Base-by-base conservation (phyloP, 2,888 invertebrate species). In the Taphrorychus bicolor region DNA sequence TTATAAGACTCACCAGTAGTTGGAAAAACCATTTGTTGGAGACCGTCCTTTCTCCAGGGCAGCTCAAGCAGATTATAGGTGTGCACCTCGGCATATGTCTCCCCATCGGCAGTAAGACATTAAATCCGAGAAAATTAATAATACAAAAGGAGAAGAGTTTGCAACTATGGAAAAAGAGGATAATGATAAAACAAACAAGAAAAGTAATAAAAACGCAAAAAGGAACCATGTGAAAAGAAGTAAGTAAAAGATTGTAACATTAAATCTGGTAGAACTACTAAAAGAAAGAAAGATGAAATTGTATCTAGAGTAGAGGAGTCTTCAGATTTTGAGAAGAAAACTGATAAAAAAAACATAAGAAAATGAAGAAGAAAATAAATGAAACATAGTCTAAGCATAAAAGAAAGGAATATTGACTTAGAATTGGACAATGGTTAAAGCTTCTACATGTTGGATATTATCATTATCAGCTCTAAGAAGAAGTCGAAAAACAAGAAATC, bases 71-170 rank as follows among this genome's bases (percentile, higher is more conserved):
- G 88, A 77, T 86, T 87, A 3, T 88, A 85, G 16, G 87, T 89
- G 63, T 89, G 88, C 1, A 87, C 84, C 75, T 93, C 92, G 0
- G 95, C 93, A 77, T 88, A 89, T 0, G 95, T 94, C 78, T 90
- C 90, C 7, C 93, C 91, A 19, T 87, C 86, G 1, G 87, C 85
- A 0, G 88, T 87, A 87, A 92, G 88, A 78, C 92, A 92, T 77
- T 95, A 96, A 45, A 45, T 16, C 45, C 7, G 14, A 14, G 2
- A 16, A 45, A 16, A 16, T 11, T 17, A 45, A 16, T 45, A 16
- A 16, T 32, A 11, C 7, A 7, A 11, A 32, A 9, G 11, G 32
- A 3, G 32, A 32, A 32, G 32, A 11, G 3, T 32, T 32, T 32
- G 32, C 7, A n/a, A n/a, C n/a, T n/a, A 32, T 32, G 7, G 32